Base-by-base conservation (phyloP, 2,113 vertebrate species). In the Terrapene triunguis region DNA sequence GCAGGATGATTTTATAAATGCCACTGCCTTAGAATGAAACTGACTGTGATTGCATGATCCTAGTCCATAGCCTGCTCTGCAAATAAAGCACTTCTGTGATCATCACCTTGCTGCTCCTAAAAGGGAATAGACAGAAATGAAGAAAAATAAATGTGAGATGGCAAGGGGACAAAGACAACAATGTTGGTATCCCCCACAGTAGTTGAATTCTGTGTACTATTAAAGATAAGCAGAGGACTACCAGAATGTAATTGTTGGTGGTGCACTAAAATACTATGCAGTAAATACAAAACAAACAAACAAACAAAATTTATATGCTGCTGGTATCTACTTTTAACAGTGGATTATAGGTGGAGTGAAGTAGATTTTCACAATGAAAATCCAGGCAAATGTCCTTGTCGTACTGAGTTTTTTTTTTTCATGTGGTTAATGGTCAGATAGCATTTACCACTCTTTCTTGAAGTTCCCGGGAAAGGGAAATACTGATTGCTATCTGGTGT, bases 131-230 rank as follows among this genome's bases (percentile, higher is more conserved):
- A n/a, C 57, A 79, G 91, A 95, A 92, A 13, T 48, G 35, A 92
- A 80, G 69, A 65, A 85, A 35, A 53, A 89, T 29, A 87, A 91
- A 89, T 69, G 88, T 21, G 85, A 51, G 54, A 65, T 94, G 81
- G 84, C 92, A 69, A 50, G 82, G 88, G 2, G 16, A 85, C 53
- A 91, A 86, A 65, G 35, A 27, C 32, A 78, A 78, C 62, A 42
- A 47, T 93, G 84, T 80, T 97, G 16, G 32, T 89, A 96, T 69
- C 84, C 74, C 80, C 84, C 24, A 8, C 19, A 22, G 57, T 87
- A 80, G 44, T 94, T 95, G 53, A 88, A 87, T 95, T 93, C 82
- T 1, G 12, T 72, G 93, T 93, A 84, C 93, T 95, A 25, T 94
- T 85, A 24, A 91, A 92, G 88, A 92, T n/a, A 90, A 47, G 79